A percentile compares a stretch with the other conserved stretches of the same genome.
phyloP scores from a whole-genome alignment of 2,113 vertebrate species.

The human (Homo sapiens) region DNA sequence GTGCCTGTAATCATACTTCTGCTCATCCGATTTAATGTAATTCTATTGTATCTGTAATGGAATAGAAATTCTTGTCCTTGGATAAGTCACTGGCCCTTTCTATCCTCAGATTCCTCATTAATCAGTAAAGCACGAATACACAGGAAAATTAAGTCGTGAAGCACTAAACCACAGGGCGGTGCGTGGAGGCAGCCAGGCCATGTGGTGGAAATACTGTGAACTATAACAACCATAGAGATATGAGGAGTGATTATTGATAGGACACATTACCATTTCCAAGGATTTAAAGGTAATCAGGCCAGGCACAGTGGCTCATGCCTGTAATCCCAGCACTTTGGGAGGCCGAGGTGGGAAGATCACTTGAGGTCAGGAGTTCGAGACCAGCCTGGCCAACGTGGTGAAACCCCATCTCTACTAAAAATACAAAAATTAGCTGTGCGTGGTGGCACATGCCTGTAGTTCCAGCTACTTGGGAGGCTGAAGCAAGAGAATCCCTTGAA shows the following conservation, averaged over 20 bases:
- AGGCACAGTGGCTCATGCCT: too few relatives aligned
- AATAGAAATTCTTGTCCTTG: neutral
- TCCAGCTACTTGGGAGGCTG: too few relatives aligned
- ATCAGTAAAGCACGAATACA: neutral
- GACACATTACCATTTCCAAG: neutral
- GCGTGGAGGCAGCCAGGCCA: neutral
- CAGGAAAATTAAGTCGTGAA: neutral
- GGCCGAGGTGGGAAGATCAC: too few relatives aligned
- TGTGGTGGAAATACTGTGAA: neutral
- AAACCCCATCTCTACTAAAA: too few relatives aligned
- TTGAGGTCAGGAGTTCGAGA: too few relatives aligned
- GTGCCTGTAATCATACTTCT: neutral
- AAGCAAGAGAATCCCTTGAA: too few relatives aligned
- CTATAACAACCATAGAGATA: fast-evolving
- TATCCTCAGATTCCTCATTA: neutral
- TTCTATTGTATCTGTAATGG: neutral
- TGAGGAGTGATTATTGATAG: neutral
- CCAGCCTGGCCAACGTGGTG: too few relatives aligned
- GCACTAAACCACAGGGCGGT: neutral
- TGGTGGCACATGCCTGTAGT: too few relatives aligned
- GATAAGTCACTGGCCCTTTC: neutral
- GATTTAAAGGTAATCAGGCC: neutral
- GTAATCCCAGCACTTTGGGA: too few relatives aligned
- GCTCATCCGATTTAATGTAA: neutral
- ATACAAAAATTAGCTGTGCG: too few relatives aligned